Base-by-base conservation (phyloP, 2,888 invertebrate species). In the Glaucopsyche alexis region DNA sequence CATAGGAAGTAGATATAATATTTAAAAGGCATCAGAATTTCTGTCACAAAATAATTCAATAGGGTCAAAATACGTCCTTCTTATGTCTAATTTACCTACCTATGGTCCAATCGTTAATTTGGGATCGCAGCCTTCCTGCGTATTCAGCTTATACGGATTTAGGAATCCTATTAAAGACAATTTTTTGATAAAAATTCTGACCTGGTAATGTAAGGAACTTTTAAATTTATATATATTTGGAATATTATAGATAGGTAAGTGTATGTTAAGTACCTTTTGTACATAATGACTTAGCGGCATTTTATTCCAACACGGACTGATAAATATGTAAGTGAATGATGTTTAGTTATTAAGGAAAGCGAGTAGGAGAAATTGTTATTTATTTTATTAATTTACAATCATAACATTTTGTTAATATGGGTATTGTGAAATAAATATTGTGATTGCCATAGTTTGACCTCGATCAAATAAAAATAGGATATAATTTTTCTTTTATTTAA, bases 371-470 rank as follows among this genome's bases (percentile, higher is more conserved):
- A 75, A 81, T 83, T 77, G 75, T 80, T 80, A 80, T 80, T 80
- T 80, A 80, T 80, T 81, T 77, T 79, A 77, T 79, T 77, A 77
- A 76, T 75, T 76, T 77, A 80, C 74, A 74, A 77, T 72, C 76
- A 75, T 77, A 60, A 69, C 72, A 74, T 75, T 75, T 77, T 76
- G 77, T 74, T 79, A 77, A 74, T 75, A 73, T 77, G 75, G 71
- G 75, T 76, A 76, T 74, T 78, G 74, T 74, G 74, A 80, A 80
- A 80, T 81, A 78, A 85, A 81, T 82, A 83, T 83, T 85, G 84
- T 83, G 82, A 88, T 88, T 86, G 89, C 88, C 89, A 88, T 89
- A 88, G 87, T 86, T 83, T 81, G 80, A 80, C 88, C 87, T 90
- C 89, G 83, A 83, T 83, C 80, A 82, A 88, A 86, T 85, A 87